phyloP scores from a whole-genome alignment of 2,797 vertebrate species.

The Xiphophorus birchmanni region DNA sequence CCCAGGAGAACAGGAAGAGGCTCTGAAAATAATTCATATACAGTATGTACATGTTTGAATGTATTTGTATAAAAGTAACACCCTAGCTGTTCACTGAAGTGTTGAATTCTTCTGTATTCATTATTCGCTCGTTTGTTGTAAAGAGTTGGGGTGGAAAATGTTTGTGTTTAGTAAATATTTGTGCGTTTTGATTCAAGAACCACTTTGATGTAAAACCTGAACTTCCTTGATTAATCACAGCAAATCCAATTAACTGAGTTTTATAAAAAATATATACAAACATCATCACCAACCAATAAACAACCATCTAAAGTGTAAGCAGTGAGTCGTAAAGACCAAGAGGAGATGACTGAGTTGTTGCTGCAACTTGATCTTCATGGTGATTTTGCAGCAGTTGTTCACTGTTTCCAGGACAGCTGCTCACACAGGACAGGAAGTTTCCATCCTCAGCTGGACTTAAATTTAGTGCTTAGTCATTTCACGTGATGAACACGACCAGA shows the following conservation, averaged over 20 bases:
- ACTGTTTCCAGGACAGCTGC: constrained; percentile 52
- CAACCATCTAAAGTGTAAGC: not conserved
- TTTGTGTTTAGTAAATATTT: not conserved
- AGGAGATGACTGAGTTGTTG: constrained; percentile 21
- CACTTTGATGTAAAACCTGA: not conserved
- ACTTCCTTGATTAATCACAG: not conserved
- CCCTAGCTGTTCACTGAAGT: too few species aligned
- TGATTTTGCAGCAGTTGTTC: constrained; percentile 50
- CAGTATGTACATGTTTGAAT: too few species aligned
- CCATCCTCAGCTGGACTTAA: constrained; percentile 30
- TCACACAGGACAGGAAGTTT: constrained; percentile 21
- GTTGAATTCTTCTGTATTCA: too few species aligned
- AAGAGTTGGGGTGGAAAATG: not conserved
- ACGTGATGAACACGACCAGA: constrained; percentile 12
- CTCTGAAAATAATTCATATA: too few species aligned
- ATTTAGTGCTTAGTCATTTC: constrained; percentile 41
- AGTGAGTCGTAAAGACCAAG: not conserved
- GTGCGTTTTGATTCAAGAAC: not conserved
- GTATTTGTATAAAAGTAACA: too few species aligned
- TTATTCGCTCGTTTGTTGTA: too few species aligned
- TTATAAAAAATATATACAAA: not conserved
- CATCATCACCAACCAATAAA: not conserved
- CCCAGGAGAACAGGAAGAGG: too few species aligned
- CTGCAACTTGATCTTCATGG: constrained; percentile 45
- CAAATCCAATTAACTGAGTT: not conserved